Evolutionary conservation across 2,888 invertebrate genomes (phyloP), one percentile per base, ranked within the genome.

Genomic region (Acanthosoma haemorrhoidale): DNA sequence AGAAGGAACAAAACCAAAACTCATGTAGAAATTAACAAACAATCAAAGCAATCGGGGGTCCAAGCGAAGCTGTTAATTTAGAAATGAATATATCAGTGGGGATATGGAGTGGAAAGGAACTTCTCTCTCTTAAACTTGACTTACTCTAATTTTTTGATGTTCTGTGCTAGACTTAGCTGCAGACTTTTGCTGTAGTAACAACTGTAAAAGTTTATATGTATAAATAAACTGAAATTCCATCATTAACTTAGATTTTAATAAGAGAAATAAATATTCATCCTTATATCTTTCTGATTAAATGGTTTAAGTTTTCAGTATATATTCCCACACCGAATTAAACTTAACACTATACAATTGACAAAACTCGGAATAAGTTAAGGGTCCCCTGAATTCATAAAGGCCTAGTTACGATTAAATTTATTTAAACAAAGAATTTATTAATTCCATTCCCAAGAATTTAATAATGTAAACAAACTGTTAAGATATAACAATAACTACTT

Each of bases 131-230:
- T 57, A 57, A 51, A 25, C 29, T 25, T 60, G 80, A 88, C 92
- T 93, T 92, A 93, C 93, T 89, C 92, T 88, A 85, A 92, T 90
- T 84, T 88, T 89, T 87, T 90, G 91, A 85, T 90, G 91, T 82
- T 89, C 87, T 85, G 88, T 88, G 85, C 87, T 87, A 85, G 86
- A 87, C 85, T 88, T 88, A 84, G 90, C 87, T 85, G 89, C 87
- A 84, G 89, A 88, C 88, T 90, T 89, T 86, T 89, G 88, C 86
- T 91, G 89, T 87, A 92, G 89, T 89, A 92, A 88, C 82, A 86
- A 89, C 92, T 92, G 92, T 83, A 91, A 91, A 82, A 75, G 76
- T 51, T 43, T 51, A 51, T 25, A 51, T 51, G 25, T 25, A 51
- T 51, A 25, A 51, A 51, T 51, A 51, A 51, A 51, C 21, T n/a